Base-by-base conservation (phyloP, 2,888 invertebrate species). In the Scaptomyza caliginosa region DNA sequence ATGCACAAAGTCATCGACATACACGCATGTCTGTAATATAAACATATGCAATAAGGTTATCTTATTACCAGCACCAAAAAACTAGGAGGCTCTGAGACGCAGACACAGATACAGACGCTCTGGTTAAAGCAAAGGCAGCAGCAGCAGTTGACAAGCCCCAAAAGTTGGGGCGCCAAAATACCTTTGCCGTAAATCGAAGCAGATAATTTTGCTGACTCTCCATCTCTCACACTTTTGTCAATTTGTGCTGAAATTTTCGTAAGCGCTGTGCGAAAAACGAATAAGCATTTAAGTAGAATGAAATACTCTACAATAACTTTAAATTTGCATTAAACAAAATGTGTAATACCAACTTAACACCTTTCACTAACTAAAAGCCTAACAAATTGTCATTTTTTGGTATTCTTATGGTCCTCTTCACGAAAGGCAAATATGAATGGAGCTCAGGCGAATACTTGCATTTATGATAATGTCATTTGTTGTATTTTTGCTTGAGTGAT, bases 21-120 rank as follows among this genome's bases (percentile, higher is more conserved):
- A 34, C 40, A 49, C 39, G 32, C 40, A 63, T 55, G 73, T 46
- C 57, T 74, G 82, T 85, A 83, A 85, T 85, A 85, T 83, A 82
- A 82, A 83, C 83, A 82, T 85, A 83, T 83, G 82, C 86, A 83
- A 85, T 85, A 74, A 80, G 82, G 86, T 82, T 83, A 82, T 80
- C 82, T 82, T 83, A 85, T 82, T 85, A 78, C 81, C 74, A 68
- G 63, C 24, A 46, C 67, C 45, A 57, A 68, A 34, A 51, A 58
- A 67, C 58, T 57, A 26, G 1, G 1, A 30, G 51, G 23, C 40
- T 8, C 2, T 16, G 8, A 34, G 32, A 30, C n/a, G 5, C 0
- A 30, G 30, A 6, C 28, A 5, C 11, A 48, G 19, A 26, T 24
- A 38, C 21, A 39, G 39, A 39, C 16, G 55, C 16, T 32, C 11